Conservation (phyloP, 2,113 vertebrate genomes). For the Pelodiscus sinensis region DNA sequence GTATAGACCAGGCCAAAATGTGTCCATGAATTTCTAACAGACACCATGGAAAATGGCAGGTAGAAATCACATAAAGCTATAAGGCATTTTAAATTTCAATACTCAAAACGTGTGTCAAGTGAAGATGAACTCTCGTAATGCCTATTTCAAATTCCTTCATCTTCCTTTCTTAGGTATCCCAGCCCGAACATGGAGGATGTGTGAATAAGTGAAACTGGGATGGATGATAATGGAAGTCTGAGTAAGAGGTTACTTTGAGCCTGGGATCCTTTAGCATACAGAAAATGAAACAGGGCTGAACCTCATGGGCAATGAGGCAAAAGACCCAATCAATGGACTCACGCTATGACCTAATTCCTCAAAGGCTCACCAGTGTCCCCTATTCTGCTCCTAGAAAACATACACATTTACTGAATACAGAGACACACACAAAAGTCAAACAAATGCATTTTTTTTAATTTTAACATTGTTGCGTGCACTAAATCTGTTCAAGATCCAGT, state of each 20-base stretch:
- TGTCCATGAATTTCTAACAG: background rate
- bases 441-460: background rate
- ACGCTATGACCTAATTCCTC: background rate
- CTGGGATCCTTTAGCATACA: background rate
- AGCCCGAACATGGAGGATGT: background rate
- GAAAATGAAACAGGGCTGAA: background rate
- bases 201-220: constrained; percentile 23
- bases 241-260: background rate
- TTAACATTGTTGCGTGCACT: background rate
- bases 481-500: background rate
- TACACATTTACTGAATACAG: background rate
- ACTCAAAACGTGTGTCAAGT: fast-evolving
- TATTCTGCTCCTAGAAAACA: background rate
- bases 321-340: background rate
- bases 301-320: background rate
- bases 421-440: background rate
- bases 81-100: background rate
- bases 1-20: background rate
- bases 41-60: background rate
- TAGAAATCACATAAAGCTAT: background rate
- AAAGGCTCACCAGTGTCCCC: background rate
- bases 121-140: background rate
- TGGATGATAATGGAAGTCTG: background rate
- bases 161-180: background rate
- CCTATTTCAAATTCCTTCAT: background rate